These are phyloP conservation scores for Colletes gigas DNA, from an alignment of 1,140 invertebrate genomes.

Conservation along the genomic window DNA sequence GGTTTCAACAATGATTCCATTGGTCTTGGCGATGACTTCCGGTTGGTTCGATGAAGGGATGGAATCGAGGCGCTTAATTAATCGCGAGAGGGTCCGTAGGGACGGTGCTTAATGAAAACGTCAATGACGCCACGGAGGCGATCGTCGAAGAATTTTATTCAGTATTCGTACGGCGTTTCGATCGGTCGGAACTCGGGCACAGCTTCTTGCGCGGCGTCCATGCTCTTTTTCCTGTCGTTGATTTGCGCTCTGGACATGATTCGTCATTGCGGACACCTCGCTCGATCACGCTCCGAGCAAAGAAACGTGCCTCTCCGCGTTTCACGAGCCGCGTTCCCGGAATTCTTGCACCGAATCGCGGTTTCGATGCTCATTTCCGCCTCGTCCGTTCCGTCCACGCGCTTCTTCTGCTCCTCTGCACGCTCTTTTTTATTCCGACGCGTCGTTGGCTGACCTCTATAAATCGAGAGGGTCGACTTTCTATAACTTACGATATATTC, in stretches of 20 bases:
- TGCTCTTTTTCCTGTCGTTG: slow-evolving; percentile 25
- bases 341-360: slow-evolving; percentile 24
- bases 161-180: slow-evolving; percentile 13
- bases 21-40: no score
- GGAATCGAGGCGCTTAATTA: slow-evolving; percentile 52
- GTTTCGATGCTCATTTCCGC: slow-evolving; percentile 44
- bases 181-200: background rate
- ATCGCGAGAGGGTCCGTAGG: slow-evolving; percentile 46
- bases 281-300: slow-evolving; percentile 30
- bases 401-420: background rate
- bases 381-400: background rate
- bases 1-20: no score
- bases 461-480: background rate
- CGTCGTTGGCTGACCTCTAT: background rate
- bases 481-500: no score
- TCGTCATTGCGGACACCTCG: slow-evolving; percentile 38
- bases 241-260: slow-evolving; percentile 43
- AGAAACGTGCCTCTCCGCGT: slow-evolving; percentile 29
- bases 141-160: slow-evolving; percentile 30
- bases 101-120: slow-evolving; percentile 53
- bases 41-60: slow-evolving; percentile 11
- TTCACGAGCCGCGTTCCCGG: slow-evolving; percentile 13
- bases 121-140: slow-evolving; percentile 45
- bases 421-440: no score
- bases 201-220: slow-evolving; percentile 35